Evolutionary conservation across 2,113 vertebrate genomes (phyloP).

Genomic region (Cyrtonyx montezumae): DNA sequence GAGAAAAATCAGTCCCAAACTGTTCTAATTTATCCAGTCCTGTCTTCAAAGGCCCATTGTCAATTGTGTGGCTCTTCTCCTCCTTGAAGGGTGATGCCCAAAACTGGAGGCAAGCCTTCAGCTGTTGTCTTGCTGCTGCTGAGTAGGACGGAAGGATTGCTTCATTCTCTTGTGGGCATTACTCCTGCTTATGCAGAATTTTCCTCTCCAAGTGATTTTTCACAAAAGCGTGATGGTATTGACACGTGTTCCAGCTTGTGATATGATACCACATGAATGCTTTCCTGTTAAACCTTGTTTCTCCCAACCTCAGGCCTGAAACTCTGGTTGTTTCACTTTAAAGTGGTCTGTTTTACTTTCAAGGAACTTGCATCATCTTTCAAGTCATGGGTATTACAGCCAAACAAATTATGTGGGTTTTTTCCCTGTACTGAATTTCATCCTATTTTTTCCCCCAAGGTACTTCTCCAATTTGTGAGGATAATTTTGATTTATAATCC

Average conservation of each 20-base stretch:
- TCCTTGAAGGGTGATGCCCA: background rate
- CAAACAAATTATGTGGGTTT: background rate
- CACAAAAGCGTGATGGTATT: background rate
- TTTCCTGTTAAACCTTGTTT: background rate
- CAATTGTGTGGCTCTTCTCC: background rate
- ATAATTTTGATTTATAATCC: constrained; percentile 4
- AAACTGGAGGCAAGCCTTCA: background rate
- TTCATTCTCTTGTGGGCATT: background rate
- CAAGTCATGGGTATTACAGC: background rate
- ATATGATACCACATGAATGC: background rate
- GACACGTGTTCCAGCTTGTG: background rate
- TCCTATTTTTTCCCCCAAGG: background rate
- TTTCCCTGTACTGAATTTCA: background rate
- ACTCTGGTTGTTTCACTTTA: background rate
- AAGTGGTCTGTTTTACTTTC: background rate
- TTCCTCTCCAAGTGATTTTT: background rate
- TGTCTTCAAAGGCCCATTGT: background rate
- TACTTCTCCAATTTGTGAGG: constrained; percentile 14
- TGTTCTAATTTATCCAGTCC: background rate
- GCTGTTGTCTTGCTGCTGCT: background rate
- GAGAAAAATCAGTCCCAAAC: background rate
- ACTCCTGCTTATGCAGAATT: background rate
- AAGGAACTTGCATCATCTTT: background rate
- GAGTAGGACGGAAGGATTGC: background rate
- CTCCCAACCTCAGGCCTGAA: background rate